Evolutionary conservation across 2,113 vertebrate genomes (phyloP).

Genomic region (Phylloscopus trochiloides): DNA sequence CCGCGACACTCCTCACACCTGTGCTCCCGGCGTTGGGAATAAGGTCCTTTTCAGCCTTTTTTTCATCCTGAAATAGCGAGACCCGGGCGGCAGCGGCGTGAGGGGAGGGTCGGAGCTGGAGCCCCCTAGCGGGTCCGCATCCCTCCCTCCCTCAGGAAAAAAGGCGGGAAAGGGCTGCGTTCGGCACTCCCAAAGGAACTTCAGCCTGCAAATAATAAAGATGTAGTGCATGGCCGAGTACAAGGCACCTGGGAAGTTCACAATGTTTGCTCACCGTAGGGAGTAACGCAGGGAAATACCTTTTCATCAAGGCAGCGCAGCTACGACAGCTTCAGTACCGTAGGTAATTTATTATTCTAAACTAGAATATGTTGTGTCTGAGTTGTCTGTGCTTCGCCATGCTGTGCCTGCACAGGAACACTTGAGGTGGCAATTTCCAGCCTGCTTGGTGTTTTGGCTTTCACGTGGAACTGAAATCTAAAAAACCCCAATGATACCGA

Average conservation of each 20-base stretch:
- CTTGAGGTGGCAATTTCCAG: not conserved
- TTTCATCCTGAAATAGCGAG: not conserved
- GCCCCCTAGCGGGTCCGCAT: accelerated
- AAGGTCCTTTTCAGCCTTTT: not conserved
- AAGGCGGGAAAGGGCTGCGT: accelerated
- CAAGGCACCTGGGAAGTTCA: not conserved
- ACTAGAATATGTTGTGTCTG: too few species aligned
- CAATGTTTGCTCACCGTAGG: accelerated
- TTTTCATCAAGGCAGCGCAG: not conserved
- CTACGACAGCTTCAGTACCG: too few species aligned
- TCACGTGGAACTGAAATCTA: not conserved
- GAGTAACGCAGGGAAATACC: not conserved
- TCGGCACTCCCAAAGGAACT: not conserved
- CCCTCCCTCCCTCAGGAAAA: not conserved
- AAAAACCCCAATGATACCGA: not conserved
- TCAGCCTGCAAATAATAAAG: not conserved
- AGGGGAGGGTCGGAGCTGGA: not conserved
- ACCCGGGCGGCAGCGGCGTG: accelerated
- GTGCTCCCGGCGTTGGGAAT: accelerated
- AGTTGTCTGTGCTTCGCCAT: accelerated
- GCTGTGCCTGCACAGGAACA: not conserved
- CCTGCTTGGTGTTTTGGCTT: not conserved
- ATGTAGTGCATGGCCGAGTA: accelerated
- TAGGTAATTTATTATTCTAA: not conserved
- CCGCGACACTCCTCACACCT: not conserved